Conservation (phyloP, 2,888 invertebrate species). For the Lepidonotus clava region DNA sequence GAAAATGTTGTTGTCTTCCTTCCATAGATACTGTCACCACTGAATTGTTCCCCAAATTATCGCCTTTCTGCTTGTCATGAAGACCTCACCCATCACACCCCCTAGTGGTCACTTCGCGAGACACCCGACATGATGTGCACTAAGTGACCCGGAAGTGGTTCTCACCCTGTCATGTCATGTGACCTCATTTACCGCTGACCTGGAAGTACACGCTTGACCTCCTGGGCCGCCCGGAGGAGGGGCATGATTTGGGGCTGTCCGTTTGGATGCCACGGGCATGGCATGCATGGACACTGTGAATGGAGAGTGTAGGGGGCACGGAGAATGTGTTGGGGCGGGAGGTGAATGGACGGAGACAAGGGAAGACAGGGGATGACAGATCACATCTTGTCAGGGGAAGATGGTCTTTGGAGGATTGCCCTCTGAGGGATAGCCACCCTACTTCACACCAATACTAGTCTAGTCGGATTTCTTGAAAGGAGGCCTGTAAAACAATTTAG, state of each 20-base stretch:
- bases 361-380: neutral
- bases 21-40: too few relatives aligned
- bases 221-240: neutral
- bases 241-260: slow-evolving; percentile 7
- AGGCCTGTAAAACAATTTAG: too few relatives aligned
- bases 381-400: neutral
- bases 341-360: neutral
- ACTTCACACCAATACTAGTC: too few relatives aligned
- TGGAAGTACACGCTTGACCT: neutral
- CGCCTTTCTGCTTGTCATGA: too few relatives aligned
- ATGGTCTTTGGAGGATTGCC: too few relatives aligned
- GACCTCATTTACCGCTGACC: slow-evolving; percentile 14
- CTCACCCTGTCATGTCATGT: neutral
- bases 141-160: neutral
- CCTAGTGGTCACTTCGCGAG: neutral
- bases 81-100: neutral
- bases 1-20: too few relatives aligned
- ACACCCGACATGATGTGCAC: neutral
- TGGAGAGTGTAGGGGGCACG: too few relatives aligned
- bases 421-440: too few relatives aligned
- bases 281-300: too few relatives aligned
- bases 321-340: too few relatives aligned
- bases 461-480: too few relatives aligned
- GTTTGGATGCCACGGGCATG: neutral
- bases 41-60: too few relatives aligned